Evolutionary conservation across 2,797 vertebrate species (phyloP), one percentile per base, ranked within the genome.

Genomic region (Emydoidea blandingii): DNA sequence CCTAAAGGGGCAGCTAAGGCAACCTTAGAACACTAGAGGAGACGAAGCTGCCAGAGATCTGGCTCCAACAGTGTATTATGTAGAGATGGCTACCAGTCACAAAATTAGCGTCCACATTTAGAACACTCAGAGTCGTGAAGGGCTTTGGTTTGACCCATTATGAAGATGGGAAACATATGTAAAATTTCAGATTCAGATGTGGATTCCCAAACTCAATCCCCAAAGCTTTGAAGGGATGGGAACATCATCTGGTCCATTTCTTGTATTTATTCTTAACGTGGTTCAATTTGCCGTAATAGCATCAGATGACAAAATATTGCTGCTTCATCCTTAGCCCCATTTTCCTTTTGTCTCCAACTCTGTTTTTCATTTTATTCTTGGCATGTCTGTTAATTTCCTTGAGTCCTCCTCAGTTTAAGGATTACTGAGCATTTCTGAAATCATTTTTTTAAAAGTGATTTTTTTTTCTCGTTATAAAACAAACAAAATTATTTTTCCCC

Each of bases 331-430:
- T 87, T 88, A 3, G 2, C 85, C 94, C 14, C 29, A 87, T 80
- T 89, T 87, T n/a, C 11, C 1, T 91, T 91, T n/a, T 92, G 25
- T 12, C 8, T 93, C 72, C 96, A 4, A 5, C 56, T 91, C 74
- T 81, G 5, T 12, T 95, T 92, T 86, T 86, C n/a, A 37, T 82
- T 9, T 84, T 91, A 44, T 80, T 95, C 78, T 91, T 95, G 52
- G 34, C 31, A 11, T 18, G 5, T 23, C 31, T 53, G 3, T 44
- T 86, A 41, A 44, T 79, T 95, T 94, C 29, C 57, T 84, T 86
- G 54, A 56, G 27, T 72, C 34, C 41, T 59, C 3, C 72, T 85
- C 2, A 79, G 79, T 79, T 91, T 92, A 19, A 72, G 31, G 2
- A n/a, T 49, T 89, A 4, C 4, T 34, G 6, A 1, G 1, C 79